These are phyloP conservation scores for Chiloscyllium punctatum DNA, from an alignment of 2,797 vertebrate species.

Conservation along the genomic window DNA sequence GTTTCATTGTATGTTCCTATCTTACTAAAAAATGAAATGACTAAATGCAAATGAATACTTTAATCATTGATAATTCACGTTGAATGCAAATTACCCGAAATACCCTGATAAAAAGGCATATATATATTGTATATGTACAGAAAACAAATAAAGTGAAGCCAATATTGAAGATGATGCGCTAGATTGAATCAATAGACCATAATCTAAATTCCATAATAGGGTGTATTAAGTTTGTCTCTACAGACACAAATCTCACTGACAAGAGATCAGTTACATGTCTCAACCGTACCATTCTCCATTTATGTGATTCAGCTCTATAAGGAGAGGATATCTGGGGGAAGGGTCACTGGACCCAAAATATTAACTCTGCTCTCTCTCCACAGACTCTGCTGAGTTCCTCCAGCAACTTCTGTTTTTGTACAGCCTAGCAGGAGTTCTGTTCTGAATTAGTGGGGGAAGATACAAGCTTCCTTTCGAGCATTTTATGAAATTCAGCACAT, in stretches of 20 bases:
- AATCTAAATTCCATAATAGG: neutral
- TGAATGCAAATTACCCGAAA: neutral
- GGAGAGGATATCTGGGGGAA: neutral
- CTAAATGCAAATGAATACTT: neutral
- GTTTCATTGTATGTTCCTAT: neutral
- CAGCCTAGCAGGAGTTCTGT: neutral
- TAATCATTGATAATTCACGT: neutral
- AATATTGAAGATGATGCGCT: neutral
- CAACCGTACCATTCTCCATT: neutral
- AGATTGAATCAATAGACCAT: neutral
- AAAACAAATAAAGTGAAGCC: neutral
- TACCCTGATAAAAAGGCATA: neutral
- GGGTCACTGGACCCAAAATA: no score
- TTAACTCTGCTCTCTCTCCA: no score
- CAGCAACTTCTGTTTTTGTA: no score
- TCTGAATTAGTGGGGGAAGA: neutral
- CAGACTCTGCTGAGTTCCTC: no score
- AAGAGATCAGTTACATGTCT: neutral
- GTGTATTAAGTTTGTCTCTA: neutral
- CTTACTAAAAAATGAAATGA: neutral
- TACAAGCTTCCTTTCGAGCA: neutral
- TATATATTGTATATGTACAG: neutral
- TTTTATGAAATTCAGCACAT: neutral
- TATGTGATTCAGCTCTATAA: neutral
- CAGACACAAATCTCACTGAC: neutral